Percentiles rank a stretch among this genome's conserved stretches.
These are phyloP conservation scores for Empidonax traillii DNA, from an alignment of 2,113 vertebrate genomes.

Conservation along the genomic window DNA sequence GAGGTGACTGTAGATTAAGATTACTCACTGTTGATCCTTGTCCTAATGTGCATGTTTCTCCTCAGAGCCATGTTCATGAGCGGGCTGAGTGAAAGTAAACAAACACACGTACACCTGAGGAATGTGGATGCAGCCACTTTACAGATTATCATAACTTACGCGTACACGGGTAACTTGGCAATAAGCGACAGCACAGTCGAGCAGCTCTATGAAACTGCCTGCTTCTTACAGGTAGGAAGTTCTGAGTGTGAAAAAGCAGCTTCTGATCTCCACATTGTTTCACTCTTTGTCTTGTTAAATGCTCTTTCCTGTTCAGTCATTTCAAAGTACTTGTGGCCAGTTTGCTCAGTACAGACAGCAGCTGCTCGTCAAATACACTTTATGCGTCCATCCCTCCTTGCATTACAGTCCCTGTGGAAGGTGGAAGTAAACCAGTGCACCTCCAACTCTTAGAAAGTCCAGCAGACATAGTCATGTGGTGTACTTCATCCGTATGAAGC, in stretches of 20 bases:
- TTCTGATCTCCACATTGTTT: background rate
- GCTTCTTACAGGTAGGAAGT: conserved; percentile 91
- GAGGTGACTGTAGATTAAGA: background rate
- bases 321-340: background rate
- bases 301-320: background rate
- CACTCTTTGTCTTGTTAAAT: background rate
- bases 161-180: conserved; percentile 95
- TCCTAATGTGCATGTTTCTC: background rate
- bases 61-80: conserved; percentile 98
- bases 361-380: background rate
- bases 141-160: conserved; percentile 94
- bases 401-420: background rate
- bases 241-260: background rate
- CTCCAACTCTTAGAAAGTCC: background rate
- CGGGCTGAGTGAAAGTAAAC: conserved; percentile 95
- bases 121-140: conserved; percentile 93
- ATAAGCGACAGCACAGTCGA: conserved; percentile 94
- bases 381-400: background rate
- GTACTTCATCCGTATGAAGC: background rate
- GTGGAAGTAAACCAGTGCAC: background rate
- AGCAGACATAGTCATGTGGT: background rate
- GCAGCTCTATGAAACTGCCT: conserved; percentile 97
- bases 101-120: conserved; percentile 92
- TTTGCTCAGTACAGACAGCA: background rate
- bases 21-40: background rate